A percentile compares a stretch with the other conserved stretches of the same genome.
Evolutionary conservation across 2,113 vertebrate genomes (phyloP).

Genomic region (Hiodon tergisus): DNA sequence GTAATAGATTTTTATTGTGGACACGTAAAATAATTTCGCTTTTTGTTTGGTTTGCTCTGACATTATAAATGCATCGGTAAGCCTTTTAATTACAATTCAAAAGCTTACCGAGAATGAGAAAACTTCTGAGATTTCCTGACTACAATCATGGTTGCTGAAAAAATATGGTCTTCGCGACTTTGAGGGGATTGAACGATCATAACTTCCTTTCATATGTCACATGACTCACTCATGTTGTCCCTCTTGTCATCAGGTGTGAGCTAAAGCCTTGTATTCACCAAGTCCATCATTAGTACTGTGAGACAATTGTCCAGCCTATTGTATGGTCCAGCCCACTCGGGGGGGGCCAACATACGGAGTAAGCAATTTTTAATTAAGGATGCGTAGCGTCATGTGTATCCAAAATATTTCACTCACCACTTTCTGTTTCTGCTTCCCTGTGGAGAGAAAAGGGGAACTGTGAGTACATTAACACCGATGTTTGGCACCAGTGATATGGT

Average conservation of each 20-base stretch:
- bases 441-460: slow-evolving; percentile 49
- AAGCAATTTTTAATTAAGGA: background rate
- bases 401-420: slow-evolving; percentile 74
- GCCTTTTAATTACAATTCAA: background rate
- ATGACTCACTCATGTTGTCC: too few relatives aligned
- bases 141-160: background rate
- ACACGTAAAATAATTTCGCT: slow-evolving; percentile 12
- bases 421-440: slow-evolving; percentile 98
- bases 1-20: slow-evolving; percentile 8
- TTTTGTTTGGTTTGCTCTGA: slow-evolving; percentile 10
- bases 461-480: background rate
- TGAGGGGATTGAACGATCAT: too few relatives aligned
- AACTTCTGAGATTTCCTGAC: background rate
- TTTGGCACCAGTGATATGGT: background rate
- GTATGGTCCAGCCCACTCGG: too few relatives aligned
- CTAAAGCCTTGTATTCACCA: too few relatives aligned
- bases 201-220: too few relatives aligned
- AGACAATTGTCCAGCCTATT: too few relatives aligned
- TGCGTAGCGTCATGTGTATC: background rate
- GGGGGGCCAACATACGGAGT: too few relatives aligned
- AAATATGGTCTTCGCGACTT: too few relatives aligned
- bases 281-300: too few relatives aligned
- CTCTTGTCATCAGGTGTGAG: too few relatives aligned
- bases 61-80: slow-evolving; percentile 18
- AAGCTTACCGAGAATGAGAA: background rate